Evolutionary conservation across 2,113 vertebrate species (phyloP).

Genomic region (Apaloderma vittatum): DNA sequence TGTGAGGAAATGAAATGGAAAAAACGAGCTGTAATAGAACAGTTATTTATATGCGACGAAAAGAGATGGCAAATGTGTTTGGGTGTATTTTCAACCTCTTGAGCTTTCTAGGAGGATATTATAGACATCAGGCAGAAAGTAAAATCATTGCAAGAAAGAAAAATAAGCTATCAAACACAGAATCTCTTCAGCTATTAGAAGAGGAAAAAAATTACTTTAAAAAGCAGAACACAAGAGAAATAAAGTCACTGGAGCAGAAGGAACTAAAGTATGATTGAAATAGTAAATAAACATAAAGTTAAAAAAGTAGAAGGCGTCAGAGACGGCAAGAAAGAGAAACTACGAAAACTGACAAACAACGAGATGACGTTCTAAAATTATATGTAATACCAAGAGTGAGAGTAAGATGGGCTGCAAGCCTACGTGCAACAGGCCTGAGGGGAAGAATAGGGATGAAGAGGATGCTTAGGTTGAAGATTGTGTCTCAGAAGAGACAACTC

Average conservation of each 20-base stretch:
- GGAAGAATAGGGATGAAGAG: not conserved
- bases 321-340: not conserved
- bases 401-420: not conserved
- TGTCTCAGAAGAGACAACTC: constrained; percentile 11
- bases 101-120: not conserved
- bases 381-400: not conserved
- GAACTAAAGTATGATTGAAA: not conserved
- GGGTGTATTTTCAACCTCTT: constrained; percentile 3
- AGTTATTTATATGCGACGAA: not conserved
- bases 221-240: not conserved
- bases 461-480: constrained; percentile 18
- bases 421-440: not conserved
- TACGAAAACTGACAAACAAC: not conserved
- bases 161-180: not conserved
- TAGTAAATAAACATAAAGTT: not conserved
- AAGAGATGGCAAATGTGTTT: not conserved
- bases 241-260: not conserved
- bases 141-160: not conserved
- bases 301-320: not conserved
- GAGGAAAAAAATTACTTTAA: not conserved
- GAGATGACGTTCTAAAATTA: not conserved
- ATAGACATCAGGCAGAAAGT: not conserved
- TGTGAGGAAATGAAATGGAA: constrained; percentile 30
- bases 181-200: not conserved
- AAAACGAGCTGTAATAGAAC: not conserved